Conservation (phyloP, 2,888 invertebrate genomes). For the Melanchra persicariae region DNA sequence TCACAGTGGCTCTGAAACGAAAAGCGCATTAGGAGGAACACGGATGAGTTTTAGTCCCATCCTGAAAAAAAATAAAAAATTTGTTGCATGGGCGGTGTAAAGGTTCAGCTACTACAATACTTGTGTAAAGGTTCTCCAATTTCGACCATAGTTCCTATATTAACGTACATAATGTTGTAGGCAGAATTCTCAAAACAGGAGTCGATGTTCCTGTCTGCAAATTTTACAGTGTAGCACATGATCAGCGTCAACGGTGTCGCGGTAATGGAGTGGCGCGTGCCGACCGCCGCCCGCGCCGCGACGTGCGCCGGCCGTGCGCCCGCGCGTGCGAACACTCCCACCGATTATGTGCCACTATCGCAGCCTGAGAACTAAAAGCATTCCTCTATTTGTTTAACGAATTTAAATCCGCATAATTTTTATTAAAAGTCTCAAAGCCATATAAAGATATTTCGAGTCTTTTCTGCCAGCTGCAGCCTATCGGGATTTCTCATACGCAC, state of each 20-base stretch:
- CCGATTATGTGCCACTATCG: slow-evolving; percentile 84
- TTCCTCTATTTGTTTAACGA: slow-evolving; percentile 46
- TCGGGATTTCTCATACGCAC: slow-evolving; percentile 27
- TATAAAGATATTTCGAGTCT: not conserved
- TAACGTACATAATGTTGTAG: slow-evolving; percentile 9
- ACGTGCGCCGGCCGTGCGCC: slow-evolving; percentile 62
- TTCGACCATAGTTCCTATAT: not conserved
- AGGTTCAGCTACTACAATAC: too few relatives aligned
- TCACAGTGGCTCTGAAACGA: too few relatives aligned
- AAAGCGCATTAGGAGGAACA: too few relatives aligned
- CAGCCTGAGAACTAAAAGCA: slow-evolving; percentile 80
- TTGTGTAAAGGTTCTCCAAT: not conserved
- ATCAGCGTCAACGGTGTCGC: slow-evolving; percentile 76
- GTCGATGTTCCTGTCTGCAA: slow-evolving; percentile 37
- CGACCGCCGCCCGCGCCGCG: slow-evolving; percentile 68
- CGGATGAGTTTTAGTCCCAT: too few relatives aligned
- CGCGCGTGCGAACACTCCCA: slow-evolving; percentile 83
- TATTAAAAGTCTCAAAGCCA: not conserved
- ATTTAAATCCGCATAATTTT: slow-evolving; percentile 35
- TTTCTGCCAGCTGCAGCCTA: slow-evolving; percentile 17
- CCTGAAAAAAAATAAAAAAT: too few relatives aligned
- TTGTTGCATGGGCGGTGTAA: too few relatives aligned
- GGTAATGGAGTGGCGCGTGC: slow-evolving; percentile 87
- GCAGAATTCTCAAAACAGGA: slow-evolving; percentile 24
- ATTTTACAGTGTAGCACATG: slow-evolving; percentile 73